Conservation (phyloP, 2,113 vertebrate species). For the Pelvicachromis taeniatus region DNA sequence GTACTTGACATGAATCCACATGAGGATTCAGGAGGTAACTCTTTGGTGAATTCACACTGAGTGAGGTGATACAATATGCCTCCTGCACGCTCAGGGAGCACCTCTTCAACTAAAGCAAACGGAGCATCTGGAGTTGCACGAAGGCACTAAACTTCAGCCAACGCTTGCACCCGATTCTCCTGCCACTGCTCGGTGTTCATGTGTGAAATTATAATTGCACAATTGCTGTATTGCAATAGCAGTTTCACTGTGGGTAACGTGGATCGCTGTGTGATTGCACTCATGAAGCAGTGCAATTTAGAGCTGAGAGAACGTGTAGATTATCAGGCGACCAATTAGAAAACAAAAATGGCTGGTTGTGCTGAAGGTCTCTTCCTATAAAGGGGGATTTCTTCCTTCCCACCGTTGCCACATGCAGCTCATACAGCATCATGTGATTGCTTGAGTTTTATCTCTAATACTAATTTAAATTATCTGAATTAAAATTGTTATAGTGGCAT, state of each 20-base stretch:
- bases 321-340: too few relatives aligned
- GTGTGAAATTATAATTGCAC: neutral
- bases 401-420: neutral
- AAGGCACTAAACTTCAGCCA: neutral
- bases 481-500: neutral
- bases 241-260: neutral
- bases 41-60: neutral
- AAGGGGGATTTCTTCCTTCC: neutral
- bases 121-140: neutral
- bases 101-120: neutral
- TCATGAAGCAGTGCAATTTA: neutral
- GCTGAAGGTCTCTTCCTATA: neutral
- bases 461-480: neutral
- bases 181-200: neutral
- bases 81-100: neutral
- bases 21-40: neutral
- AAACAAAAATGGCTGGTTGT: neutral
- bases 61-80: neutral
- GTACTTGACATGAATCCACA: neutral
- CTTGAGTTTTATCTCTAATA: neutral
- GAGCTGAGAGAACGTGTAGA: neutral
- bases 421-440: neutral
- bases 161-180: neutral
- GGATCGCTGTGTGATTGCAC: neutral
- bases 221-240: neutral